Base-by-base conservation (phyloP, 2,113 vertebrate species). In the Corapipo altera region DNA sequence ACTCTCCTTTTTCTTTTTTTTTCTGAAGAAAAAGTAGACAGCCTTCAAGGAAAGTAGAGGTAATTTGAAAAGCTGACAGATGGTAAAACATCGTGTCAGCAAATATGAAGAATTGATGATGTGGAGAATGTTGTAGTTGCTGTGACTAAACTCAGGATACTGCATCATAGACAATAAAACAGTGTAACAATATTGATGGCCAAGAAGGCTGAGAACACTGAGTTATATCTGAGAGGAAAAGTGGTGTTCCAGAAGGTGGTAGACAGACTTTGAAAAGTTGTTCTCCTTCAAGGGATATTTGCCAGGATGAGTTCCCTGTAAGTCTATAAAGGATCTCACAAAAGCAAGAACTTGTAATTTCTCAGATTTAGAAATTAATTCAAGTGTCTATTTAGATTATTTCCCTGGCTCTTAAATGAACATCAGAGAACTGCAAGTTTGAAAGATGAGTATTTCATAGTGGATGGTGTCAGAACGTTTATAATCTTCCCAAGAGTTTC, bases 1-100 rank as follows among this genome's bases (percentile, higher is more conserved):
- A 32, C 9, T 46, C 35, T 67, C 73, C 61, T 59, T 30, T 20
- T 16, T 2, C 8, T 39, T 13, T 12, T 14, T 57, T 57, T 33
- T 8, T 11, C 22, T 15, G 8, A 51, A 74, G 46, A 54, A 59
- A 85, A 62, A 48, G 11, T 21, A 89, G 9, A 33, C 9, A 76
- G 10, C 51, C 52, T 84, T 52, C 19, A 88, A 85, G 59, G 23
- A 33, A 78, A 95, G 12, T 26, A 64, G 28, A 57, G 5, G 6
- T 33, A 86, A 66, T 79, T 92, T 88, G 35, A 88, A 92, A 96
- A 88, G 35, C 17, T 92, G 77, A 62, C 44, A 80, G 54, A 64
- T 71, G 14, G 33, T 44, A 30, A 41, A 91, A 92, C 11, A 8
- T 23, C 84, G 41, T 48, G 26, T 95, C 69, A 70, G 57, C 69